Evolutionary conservation across 1,140 invertebrate genomes (phyloP).

Genomic region (Tetramorium alpestre): DNA sequence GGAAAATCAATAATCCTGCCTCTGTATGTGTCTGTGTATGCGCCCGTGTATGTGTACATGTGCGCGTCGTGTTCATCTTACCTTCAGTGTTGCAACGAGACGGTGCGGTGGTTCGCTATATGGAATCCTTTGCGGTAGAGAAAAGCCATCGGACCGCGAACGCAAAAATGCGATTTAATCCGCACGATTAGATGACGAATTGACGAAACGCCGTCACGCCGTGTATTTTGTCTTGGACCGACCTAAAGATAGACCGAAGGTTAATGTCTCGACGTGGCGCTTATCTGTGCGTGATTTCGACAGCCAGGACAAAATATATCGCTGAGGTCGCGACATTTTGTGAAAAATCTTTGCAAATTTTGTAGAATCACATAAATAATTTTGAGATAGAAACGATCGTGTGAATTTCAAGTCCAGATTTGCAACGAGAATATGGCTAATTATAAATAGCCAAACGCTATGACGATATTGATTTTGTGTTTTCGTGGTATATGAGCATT

Average conservation of each 20-base stretch:
- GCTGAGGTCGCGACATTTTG: neutral
- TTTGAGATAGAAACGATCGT: neutral
- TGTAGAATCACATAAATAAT: neutral
- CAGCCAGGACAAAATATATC: conserved; percentile 8
- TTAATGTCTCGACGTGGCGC: neutral
- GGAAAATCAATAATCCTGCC: conserved; percentile 84
- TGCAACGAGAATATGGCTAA: neutral
- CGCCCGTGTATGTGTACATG: conserved; percentile 11
- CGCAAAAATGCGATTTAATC: conserved; percentile 14
- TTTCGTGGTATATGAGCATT: neutral
- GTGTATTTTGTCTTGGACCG: neutral
- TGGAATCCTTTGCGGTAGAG: conserved; percentile 29
- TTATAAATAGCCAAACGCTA: neutral
- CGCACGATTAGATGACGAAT: conserved; percentile 54
- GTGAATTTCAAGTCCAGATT: neutral
- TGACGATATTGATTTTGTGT: neutral
- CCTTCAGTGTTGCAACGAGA: conserved; percentile 59
- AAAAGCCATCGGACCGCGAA: neutral
- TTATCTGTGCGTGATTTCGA: conserved; percentile 28
- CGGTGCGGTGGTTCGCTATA: conserved; percentile 21
- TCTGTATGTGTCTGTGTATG: conserved; percentile 56
- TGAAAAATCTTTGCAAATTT: neutral
- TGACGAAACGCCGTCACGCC: neutral
- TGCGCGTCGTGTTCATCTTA: conserved; percentile 72
- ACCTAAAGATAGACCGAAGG: conserved; percentile 14